Percentiles rank a stretch among this genome's conserved stretches.
Evolutionary conservation across 2,797 vertebrate genomes (phyloP).

Genomic region (Gymnodraco acuticeps): DNA sequence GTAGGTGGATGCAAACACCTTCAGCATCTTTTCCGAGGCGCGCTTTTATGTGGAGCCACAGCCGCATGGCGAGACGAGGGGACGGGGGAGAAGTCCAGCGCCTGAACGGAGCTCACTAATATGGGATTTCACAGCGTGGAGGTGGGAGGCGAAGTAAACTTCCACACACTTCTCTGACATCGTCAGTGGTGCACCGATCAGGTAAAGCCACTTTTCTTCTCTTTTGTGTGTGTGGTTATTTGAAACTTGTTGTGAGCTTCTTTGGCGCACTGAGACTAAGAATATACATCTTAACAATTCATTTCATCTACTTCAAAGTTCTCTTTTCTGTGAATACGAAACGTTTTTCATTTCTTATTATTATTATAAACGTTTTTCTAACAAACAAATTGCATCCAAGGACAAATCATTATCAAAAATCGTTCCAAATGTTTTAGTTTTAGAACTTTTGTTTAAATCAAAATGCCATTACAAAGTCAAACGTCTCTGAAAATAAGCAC

Average conservation of each 20-base stretch:
- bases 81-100: constrained; percentile 45
- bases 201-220: constrained; percentile 51
- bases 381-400: not conserved
- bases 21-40: constrained; percentile 76
- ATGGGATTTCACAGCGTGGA: constrained; percentile 58
- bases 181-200: constrained; percentile 38
- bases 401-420: not conserved
- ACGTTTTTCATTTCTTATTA: not conserved
- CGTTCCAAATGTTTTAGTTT: not conserved
- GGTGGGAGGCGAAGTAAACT: constrained; percentile 47
- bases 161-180: constrained; percentile 52
- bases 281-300: not conserved
- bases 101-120: constrained; percentile 38
- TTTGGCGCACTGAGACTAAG: not conserved
- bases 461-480: not conserved
- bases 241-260: not conserved
- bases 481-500: not conserved
- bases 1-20: constrained; percentile 80
- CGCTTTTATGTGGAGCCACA: constrained; percentile 66
- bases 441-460: not conserved
- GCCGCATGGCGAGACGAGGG: constrained; percentile 61
- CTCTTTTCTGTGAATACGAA: not conserved
- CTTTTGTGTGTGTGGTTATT: not conserved
- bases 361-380: not conserved
- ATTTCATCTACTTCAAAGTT: not conserved